A percentile compares a stretch with the other conserved stretches of the same genome.
These are phyloP conservation scores for Sigmodon hispidus DNA, from an alignment of 2,113 vertebrate species.

Conservation along the genomic window DNA sequence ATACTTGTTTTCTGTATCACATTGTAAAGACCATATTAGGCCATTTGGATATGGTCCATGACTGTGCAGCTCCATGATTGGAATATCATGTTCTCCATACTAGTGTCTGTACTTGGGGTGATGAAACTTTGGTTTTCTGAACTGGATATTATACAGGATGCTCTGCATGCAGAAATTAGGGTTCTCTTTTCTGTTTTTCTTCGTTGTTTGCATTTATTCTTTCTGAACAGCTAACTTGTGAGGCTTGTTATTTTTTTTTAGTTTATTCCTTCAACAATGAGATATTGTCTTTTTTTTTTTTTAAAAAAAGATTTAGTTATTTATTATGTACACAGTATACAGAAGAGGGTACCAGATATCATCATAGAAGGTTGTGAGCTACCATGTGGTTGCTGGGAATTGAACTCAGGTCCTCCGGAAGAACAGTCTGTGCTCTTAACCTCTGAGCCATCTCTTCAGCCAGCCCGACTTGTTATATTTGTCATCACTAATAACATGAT, in stretches of 20 bases:
- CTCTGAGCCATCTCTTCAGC: no score
- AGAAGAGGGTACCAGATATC: no score
- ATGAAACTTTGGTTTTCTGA: neutral
- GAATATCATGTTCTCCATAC: neutral
- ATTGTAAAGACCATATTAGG: neutral
- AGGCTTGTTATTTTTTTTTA: neutral
- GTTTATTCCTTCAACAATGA: no score
- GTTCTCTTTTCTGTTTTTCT: neutral
- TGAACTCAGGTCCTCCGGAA: no score
- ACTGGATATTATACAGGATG: neutral
- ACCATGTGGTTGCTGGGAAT: no score
- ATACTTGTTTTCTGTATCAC: neutral
- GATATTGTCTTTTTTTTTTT: no score
- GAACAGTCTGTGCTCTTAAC: no score
- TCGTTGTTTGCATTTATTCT: slow-evolving; percentile 25
- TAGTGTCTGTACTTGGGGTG: neutral
- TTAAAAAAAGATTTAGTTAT: no score
- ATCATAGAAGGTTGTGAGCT: no score
- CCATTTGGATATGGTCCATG: neutral
- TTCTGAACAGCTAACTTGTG: neutral
- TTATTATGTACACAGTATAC: no score
- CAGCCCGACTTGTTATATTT: neutral
- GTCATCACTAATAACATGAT: neutral
- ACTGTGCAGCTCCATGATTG: neutral
- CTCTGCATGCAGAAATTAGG: neutral